phyloP scores from a whole-genome alignment of 2,888 invertebrate genomes.

The Eupithecia centaureata region DNA sequence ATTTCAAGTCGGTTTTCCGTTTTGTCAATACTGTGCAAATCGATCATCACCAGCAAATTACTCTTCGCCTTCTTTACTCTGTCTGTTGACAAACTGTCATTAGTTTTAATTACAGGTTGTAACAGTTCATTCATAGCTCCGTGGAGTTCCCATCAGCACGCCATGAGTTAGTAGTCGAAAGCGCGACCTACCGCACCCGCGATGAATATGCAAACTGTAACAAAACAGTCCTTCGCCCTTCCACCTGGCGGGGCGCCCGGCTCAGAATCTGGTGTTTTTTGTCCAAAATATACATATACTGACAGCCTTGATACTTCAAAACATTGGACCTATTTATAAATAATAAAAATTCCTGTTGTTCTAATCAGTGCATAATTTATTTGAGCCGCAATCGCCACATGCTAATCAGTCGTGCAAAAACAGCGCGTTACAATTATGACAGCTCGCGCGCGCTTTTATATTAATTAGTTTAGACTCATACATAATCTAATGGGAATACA shows the following conservation, averaged over 20 bases:
- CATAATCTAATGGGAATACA: background rate
- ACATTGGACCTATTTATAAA: background rate
- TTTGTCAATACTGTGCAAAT: too few species aligned
- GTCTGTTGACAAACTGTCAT: background rate
- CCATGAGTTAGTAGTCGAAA: conserved; percentile 53
- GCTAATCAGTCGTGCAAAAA: conserved; percentile 63
- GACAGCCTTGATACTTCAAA: background rate
- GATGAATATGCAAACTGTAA: conserved; percentile 64
- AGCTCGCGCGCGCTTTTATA: conserved; percentile 72
- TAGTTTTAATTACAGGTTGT: background rate
- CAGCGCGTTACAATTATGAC: conserved; percentile 74
- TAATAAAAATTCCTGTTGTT: background rate
- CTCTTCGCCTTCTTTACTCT: background rate
- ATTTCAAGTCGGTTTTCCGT: too few species aligned
- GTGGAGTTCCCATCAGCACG: conserved; percentile 47
- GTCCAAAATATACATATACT: background rate
- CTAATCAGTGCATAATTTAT: background rate
- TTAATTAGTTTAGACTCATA: conserved; percentile 76
- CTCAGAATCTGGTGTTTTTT: background rate
- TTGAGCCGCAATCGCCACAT: conserved; percentile 43
- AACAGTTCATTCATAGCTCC: conserved; percentile 25
- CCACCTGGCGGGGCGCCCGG: background rate
- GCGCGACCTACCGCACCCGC: conserved; percentile 62
- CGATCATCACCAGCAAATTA: background rate
- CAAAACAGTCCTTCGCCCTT: conserved; percentile 50